Conservation (phyloP, 2,888 invertebrate species). For the Aphodius granarius region DNA sequence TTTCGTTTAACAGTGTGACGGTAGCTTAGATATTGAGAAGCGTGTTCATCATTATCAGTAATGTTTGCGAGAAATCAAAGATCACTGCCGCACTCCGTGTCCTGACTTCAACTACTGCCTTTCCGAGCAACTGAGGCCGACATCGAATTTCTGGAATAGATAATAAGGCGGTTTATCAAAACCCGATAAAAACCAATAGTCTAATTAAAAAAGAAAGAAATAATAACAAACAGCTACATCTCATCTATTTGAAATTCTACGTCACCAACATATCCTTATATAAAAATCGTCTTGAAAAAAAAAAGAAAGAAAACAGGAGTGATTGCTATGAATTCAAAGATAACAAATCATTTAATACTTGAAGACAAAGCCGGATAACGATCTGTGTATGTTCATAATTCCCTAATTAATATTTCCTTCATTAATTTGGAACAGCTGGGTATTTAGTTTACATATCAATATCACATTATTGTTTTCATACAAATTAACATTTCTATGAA, state of each 20-base stretch:
- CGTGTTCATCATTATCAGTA: not conserved
- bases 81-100: too few species aligned
- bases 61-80: not conserved
- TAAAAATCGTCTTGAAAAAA: too few species aligned
- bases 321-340: too few species aligned
- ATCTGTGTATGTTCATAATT: not conserved
- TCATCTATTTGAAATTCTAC: not conserved
- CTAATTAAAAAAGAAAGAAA: not conserved
- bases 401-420: not conserved
- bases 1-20: not conserved
- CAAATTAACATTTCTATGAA: too few species aligned
- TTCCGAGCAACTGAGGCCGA: not conserved
- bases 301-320: too few species aligned
- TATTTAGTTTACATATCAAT: not conserved
- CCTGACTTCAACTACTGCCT: not conserved
- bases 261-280: too few species aligned
- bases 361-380: not conserved
- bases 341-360: too few species aligned
- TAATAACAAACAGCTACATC: not conserved
- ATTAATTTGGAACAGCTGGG: not conserved
- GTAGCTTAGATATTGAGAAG: not conserved
- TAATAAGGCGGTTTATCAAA: not conserved
- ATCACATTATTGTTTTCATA: not conserved
- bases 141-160: not conserved
- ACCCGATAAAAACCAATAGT: not conserved